Conservation (phyloP, 92 coral and sea anemone genomes). For the Siderastrea siderea region DNA sequence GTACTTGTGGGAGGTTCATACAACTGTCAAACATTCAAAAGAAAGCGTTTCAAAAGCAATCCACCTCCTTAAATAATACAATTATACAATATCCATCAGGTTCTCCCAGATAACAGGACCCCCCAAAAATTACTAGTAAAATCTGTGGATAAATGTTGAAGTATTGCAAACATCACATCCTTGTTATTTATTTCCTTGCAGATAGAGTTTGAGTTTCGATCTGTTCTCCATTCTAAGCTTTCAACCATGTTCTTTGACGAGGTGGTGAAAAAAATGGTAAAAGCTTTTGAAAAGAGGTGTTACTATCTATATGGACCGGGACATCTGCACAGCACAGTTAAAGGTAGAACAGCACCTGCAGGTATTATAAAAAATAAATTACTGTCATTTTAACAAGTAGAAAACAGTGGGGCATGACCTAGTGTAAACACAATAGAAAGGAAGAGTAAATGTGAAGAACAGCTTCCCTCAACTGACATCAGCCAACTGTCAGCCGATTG, state of each 20-base stretch:
- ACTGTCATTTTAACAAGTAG: too few relatives aligned
- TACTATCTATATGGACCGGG: conserved; percentile 94
- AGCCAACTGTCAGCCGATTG: too few relatives aligned
- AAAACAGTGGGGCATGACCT: too few relatives aligned
- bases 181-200: conserved; percentile 5
- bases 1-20: neutral
- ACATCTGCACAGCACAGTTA: conserved; percentile 62
- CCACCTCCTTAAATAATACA: neutral
- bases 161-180: too few relatives aligned
- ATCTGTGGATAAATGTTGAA: too few relatives aligned
- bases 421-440: too few relatives aligned
- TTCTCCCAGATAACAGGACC: neutral
- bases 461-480: too few relatives aligned
- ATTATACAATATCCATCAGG: neutral
- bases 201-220: conserved; percentile 98
- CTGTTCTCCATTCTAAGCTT: conserved; percentile 88
- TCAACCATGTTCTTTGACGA: conserved; percentile 97
- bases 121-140: too few relatives aligned
- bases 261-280: conserved; percentile 98
- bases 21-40: neutral
- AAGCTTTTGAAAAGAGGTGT: conserved; percentile 96
- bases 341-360: conserved; percentile 81
- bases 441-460: too few relatives aligned
- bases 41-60: neutral
- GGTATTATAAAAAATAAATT: conserved; percentile 30